Evolutionary conservation across 1,140 invertebrate species (phyloP).

Genomic region (Stegodyphus dumicola): DNA sequence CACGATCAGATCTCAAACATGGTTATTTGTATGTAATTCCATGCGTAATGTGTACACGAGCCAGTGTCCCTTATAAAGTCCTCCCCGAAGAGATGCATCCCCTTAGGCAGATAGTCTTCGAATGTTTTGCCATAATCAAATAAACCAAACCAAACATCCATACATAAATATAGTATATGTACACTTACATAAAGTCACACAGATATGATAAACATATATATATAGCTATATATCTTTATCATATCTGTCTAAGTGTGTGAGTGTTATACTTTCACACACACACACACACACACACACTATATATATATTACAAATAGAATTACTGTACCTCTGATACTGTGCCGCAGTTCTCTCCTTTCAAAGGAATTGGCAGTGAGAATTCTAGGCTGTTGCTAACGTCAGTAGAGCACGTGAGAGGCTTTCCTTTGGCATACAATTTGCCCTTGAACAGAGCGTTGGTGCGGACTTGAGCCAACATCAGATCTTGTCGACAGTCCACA

Average conservation of each 20-base stretch:
- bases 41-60: too few relatives aligned
- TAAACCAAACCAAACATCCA: too few relatives aligned
- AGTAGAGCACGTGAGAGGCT: constrained; percentile 46
- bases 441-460: constrained; percentile 61
- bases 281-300: too few relatives aligned
- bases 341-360: constrained; percentile 60
- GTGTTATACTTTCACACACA: not conserved
- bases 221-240: too few relatives aligned
- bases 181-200: not conserved
- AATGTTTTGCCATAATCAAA: too few relatives aligned
- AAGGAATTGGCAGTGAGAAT: constrained; percentile 54
- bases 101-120: too few relatives aligned
- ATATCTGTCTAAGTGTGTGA: too few relatives aligned
- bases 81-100: too few relatives aligned
- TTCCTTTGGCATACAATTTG: constrained; percentile 60
- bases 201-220: not conserved
- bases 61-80: too few relatives aligned
- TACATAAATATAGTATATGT: not conserved
- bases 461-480: constrained; percentile 52
- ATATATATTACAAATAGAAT: not conserved
- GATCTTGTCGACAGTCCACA: constrained; percentile 51
- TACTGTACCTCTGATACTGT: constrained; percentile 59
- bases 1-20: too few relatives aligned
- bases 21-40: too few relatives aligned
- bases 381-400: constrained; percentile 55